Percentiles rank a stretch among this genome's conserved stretches.
Evolutionary conservation across 2,797 vertebrate genomes (phyloP).

Genomic region (Brachyrhaphis roseni): DNA sequence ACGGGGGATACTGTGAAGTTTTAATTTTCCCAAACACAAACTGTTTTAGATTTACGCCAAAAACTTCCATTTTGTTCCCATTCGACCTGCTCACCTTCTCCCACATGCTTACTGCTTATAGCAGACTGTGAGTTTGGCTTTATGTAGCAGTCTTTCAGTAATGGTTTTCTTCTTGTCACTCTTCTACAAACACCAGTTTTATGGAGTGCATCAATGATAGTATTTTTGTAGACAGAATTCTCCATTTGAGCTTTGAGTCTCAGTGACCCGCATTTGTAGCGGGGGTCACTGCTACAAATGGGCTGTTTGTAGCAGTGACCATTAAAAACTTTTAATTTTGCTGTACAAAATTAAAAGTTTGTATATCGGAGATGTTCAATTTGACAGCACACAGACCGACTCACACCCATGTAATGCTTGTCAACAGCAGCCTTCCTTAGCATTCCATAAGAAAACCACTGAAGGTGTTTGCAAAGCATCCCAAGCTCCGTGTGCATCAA

Average conservation of each 20-base stretch:
- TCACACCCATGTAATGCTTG: not conserved
- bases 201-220: not conserved
- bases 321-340: too few relatives aligned
- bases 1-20: not conserved
- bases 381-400: not conserved
- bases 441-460: not conserved
- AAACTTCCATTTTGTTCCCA: not conserved
- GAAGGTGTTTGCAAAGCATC: constrained; percentile 7
- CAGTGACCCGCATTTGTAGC: not conserved
- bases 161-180: not conserved
- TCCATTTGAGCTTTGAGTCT: not conserved
- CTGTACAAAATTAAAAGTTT: not conserved
- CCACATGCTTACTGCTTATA: too few relatives aligned
- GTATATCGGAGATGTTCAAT: not conserved
- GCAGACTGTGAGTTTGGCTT: too few relatives aligned
- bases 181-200: not conserved
- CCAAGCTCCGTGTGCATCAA: not conserved
- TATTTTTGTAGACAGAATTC: not conserved
- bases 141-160: not conserved
- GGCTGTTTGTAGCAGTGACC: too few relatives aligned
- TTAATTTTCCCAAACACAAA: not conserved
- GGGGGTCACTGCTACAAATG: too few relatives aligned
- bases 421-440: not conserved
- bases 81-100: not conserved
- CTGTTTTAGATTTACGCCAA: not conserved